Conservation (phyloP, 2,797 vertebrate species). For the Pangasius djambal region DNA sequence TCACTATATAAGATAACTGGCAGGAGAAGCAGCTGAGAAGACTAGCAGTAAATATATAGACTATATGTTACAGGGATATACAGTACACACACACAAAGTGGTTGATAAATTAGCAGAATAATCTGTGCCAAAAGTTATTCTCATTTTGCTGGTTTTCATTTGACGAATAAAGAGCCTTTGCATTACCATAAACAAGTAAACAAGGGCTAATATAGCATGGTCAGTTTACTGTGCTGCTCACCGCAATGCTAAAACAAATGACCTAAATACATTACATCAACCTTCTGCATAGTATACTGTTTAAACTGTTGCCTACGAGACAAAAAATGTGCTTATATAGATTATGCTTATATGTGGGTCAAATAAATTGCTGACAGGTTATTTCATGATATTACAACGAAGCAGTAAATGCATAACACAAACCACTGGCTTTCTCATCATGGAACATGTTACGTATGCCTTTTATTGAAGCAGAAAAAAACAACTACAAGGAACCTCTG, state of each 20-base stretch:
- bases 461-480: slow-evolving; percentile 58
- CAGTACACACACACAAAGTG: neutral
- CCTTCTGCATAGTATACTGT: slow-evolving; percentile 30
- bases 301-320: slow-evolving; percentile 7
- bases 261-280: slow-evolving; percentile 65
- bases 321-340: neutral
- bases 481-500: neutral
- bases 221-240: neutral
- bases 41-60: neutral
- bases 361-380: neutral
- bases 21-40: neutral
- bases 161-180: neutral
- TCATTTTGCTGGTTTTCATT: neutral
- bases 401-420: neutral
- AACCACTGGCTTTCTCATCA: slow-evolving; percentile 46
- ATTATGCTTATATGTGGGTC: neutral
- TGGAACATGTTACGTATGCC: slow-evolving; percentile 67
- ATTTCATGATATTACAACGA: neutral
- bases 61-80: neutral
- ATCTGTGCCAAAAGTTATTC: neutral
- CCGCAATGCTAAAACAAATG: slow-evolving; percentile 4
- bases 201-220: neutral
- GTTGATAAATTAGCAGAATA: neutral
- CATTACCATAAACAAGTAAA: neutral
- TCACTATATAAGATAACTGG: neutral